phyloP scores from a whole-genome alignment of 1,140 invertebrate genomes.

The Aricia agestis region DNA sequence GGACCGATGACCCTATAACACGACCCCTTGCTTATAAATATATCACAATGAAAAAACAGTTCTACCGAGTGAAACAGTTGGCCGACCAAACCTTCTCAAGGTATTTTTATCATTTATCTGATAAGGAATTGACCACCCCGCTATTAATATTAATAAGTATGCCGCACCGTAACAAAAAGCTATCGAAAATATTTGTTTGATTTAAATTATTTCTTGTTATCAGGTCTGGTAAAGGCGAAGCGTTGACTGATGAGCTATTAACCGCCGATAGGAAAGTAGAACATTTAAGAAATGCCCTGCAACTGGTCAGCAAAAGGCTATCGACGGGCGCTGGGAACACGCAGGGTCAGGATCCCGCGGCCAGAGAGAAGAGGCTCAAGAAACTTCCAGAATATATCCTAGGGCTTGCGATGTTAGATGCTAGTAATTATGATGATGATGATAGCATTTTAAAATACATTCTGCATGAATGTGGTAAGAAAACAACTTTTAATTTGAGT shows the following conservation, averaged over 20 bases:
- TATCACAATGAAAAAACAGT: conserved; percentile 88
- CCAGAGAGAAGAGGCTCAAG: conserved; percentile 84
- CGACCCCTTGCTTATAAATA: conserved; percentile 46
- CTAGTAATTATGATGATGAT: conserved; percentile 77
- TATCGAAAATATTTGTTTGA: conserved; percentile 21
- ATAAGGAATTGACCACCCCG: conserved; percentile 51
- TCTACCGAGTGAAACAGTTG: conserved; percentile 90
- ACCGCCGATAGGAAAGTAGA: conserved; percentile 92
- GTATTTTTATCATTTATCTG: conserved; percentile 76
- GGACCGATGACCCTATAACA: conserved; percentile 71
- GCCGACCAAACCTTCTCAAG: conserved; percentile 92
- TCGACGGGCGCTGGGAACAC: conserved; percentile 75
- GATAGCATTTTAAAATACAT: conserved; percentile 77
- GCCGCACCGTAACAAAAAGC: not conserved
- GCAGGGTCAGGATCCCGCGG: conserved; percentile 77
- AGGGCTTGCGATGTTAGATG: conserved; percentile 76
- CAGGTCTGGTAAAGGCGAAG: conserved; percentile 92
- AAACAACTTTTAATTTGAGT: not conserved
- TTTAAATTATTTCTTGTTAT: conserved; percentile 24
- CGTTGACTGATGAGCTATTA: conserved; percentile 90
- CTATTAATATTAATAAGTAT: conserved; percentile 6
- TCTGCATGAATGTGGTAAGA: conserved; percentile 78
- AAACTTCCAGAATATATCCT: conserved; percentile 78
- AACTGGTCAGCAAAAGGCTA: conserved; percentile 81
- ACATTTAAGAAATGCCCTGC: conserved; percentile 84